Evolutionary conservation across 2,113 vertebrate genomes (phyloP).

Genomic region (Pterocles orientalis): DNA sequence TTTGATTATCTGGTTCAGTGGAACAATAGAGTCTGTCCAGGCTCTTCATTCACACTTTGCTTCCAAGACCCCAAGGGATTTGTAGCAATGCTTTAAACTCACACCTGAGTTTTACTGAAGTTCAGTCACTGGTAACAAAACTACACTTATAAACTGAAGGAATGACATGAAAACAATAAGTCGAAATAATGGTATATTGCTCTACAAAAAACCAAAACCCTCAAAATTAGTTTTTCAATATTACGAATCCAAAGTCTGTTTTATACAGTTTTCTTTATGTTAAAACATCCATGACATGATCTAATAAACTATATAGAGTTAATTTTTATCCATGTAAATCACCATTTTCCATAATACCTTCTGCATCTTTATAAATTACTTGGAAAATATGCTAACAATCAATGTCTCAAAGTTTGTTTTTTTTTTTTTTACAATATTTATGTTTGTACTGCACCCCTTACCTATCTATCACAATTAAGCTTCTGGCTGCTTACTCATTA

Average conservation of each 20-base stretch:
- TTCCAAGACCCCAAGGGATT: neutral
- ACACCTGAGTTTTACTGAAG: neutral
- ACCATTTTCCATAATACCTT: neutral
- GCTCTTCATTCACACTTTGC: neutral
- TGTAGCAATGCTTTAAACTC: neutral
- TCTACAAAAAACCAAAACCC: neutral
- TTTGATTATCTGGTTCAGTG: neutral
- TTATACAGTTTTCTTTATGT: neutral
- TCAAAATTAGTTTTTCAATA: neutral
- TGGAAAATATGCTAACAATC: neutral
- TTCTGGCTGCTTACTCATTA: neutral
- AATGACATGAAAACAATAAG: neutral
- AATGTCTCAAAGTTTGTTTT: neutral
- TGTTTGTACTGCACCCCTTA: neutral
- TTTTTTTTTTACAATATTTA: neutral
- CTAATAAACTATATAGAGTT: neutral
- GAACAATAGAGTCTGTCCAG: neutral
- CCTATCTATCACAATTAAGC: neutral
- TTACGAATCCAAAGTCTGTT: neutral
- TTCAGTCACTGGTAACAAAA: neutral
- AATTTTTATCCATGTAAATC: neutral
- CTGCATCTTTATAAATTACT: neutral
- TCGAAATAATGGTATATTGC: neutral
- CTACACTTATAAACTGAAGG: neutral
- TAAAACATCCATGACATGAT: neutral